A percentile compares a stretch with the other conserved stretches of the same genome.
Conservation (phyloP, 2,113 vertebrate species). For the Puffinus mauretanicus region DNA sequence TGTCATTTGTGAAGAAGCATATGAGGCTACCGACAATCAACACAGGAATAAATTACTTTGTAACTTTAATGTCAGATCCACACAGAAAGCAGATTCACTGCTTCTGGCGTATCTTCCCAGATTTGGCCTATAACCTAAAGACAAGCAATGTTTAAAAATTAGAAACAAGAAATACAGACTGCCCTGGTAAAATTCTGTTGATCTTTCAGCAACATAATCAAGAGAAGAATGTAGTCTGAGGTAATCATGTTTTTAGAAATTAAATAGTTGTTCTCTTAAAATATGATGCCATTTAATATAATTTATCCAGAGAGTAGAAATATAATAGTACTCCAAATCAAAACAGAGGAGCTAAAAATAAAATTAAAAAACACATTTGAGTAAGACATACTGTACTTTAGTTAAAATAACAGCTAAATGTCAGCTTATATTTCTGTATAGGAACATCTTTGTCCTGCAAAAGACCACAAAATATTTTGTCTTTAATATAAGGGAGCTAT, state of each 20-base stretch:
- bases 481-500: not conserved
- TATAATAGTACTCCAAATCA: not conserved
- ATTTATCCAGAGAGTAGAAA: not conserved
- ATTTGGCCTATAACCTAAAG: not conserved
- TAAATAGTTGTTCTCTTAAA: not conserved
- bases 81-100: not conserved
- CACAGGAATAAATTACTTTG: not conserved
- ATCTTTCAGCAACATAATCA: not conserved
- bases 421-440: not conserved
- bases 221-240: not conserved
- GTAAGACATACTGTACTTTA: not conserved
- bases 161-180: not conserved
- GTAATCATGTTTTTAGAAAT: not conserved
- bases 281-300: not conserved
- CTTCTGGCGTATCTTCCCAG: not conserved
- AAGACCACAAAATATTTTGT: not conserved
- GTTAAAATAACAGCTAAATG: constrained; percentile 16
- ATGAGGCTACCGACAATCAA: not conserved
- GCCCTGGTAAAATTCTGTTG: not conserved
- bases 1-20: not conserved
- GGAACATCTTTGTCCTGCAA: not conserved
- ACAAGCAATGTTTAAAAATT: not conserved
- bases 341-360: not conserved
- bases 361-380: not conserved
- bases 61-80: not conserved